Conservation (phyloP, 2,888 invertebrate genomes). For the Lithosia quadra region DNA sequence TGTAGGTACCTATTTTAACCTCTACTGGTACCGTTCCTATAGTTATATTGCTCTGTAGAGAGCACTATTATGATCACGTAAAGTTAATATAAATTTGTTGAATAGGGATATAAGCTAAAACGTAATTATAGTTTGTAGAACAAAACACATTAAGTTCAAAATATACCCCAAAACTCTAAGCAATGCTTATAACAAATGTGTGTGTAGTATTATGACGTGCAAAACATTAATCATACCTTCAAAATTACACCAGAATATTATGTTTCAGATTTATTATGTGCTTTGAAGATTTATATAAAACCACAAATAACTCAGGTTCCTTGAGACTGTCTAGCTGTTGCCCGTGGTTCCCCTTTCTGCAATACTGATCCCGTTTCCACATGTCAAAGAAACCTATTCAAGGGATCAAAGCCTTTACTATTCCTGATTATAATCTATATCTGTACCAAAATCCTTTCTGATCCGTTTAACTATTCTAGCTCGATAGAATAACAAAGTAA, state of each 20-base stretch:
- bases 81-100: not conserved
- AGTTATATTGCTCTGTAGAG: not conserved
- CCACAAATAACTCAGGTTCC: not conserved
- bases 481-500: not conserved
- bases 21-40: not conserved
- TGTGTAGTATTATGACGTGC: not conserved
- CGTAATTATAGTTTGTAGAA: not conserved
- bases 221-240: not conserved
- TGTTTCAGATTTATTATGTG: not conserved
- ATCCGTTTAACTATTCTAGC: not conserved
- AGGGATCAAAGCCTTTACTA: not conserved
- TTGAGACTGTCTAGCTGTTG: not conserved
- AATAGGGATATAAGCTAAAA: not conserved
- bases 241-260: not conserved
- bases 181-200: not conserved
- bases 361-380: not conserved
- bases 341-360: not conserved
- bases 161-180: not conserved
- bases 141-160: not conserved
- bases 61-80: not conserved
- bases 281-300: not conserved
- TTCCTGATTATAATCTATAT: not conserved
- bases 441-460: not conserved
- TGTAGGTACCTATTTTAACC: constrained; percentile 6
- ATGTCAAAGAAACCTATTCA: not conserved